Base-by-base conservation (phyloP, 2,888 invertebrate genomes). In the Platycnemis pennipes region DNA sequence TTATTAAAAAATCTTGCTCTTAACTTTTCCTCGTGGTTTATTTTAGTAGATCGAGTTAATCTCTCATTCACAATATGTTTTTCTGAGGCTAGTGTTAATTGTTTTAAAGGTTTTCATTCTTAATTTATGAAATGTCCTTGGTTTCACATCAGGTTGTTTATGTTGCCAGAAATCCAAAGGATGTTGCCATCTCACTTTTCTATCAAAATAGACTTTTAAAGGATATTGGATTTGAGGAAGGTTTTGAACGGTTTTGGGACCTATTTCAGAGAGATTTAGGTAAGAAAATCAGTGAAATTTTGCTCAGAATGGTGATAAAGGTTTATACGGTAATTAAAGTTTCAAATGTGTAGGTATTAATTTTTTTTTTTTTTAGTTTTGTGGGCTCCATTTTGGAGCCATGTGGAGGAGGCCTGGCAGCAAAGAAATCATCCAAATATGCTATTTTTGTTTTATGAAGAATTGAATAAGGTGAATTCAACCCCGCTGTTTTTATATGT, bases 361-460 rank as follows among this genome's bases (percentile, higher is more conserved):
- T 44, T 26, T 45, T 26, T 49, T 42, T 13, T 89, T n/a, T 26
- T 94, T 94, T 42, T 95, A 98, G 98, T 97, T 96, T 97, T 97
- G 63, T 98, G 98, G 98, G 97, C 98, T 94, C 98, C 98, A 0
- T 98, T 98, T 95, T 98, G 98, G 97, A 97, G 98, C 94, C 98
- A 99, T 95, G 96, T 99, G 2, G 97, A 98, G 95, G 98, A 98
- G 96, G 98, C 98, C 0, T 98, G 98, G 98, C 96, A 97, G 11
- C 96, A 97, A 94, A 97, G 97, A 95, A 95, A 98, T 95, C 97
- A 98, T 95, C 96, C 97, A 2, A 98, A 98, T 96, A 96, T 98
- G 94, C 96, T 98, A 0, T 98, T 98, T 95, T 96, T 98, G 94
- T 98, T 98, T 96, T 99, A 98, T 95, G 99, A 99, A 96, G 98